Conservation (phyloP, 2,888 invertebrate species). For the Thereva unica region DNA sequence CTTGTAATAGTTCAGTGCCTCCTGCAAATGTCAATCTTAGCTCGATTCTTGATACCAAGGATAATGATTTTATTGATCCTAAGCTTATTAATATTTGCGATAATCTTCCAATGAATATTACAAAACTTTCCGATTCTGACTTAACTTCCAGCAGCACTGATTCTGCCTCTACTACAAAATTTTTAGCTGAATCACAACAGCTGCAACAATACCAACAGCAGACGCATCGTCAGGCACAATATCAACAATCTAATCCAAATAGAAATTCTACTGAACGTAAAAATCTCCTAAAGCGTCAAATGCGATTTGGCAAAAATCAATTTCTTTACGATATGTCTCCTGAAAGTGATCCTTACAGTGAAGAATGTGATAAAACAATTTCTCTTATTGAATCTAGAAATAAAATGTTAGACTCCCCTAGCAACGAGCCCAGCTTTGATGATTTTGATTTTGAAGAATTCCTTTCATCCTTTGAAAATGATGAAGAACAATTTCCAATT, state of each 20-base stretch:
- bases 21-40: slow-evolving; percentile 2
- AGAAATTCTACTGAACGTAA: slow-evolving; percentile 46
- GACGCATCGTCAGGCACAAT: slow-evolving; percentile 29
- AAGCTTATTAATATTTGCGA: slow-evolving; percentile 73
- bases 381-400: slow-evolving; percentile 21
- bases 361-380: slow-evolving; percentile 61
- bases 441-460: slow-evolving; percentile 69
- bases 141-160: slow-evolving; percentile 42
- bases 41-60: slow-evolving; percentile 35
- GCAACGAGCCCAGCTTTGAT: slow-evolving; percentile 62
- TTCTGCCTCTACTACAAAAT: slow-evolving; percentile 46
- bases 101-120: slow-evolving; percentile 67
- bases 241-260: slow-evolving; percentile 34
- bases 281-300: slow-evolving; percentile 54
- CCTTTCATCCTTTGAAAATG: slow-evolving; percentile 69
- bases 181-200: slow-evolving; percentile 4
- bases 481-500: slow-evolving; percentile 57
- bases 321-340: slow-evolving; percentile 57
- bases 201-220: slow-evolving; percentile 20
- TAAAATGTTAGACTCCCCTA: slow-evolving; percentile 47
- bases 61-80: slow-evolving; percentile 61
- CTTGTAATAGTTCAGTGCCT: neutral
- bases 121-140: slow-evolving; percentile 53
- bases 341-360: slow-evolving; percentile 53
- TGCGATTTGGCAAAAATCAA: slow-evolving; percentile 57